Conservation (phyloP, 2,797 vertebrate genomes). For the Phylloscopus collybita region DNA sequence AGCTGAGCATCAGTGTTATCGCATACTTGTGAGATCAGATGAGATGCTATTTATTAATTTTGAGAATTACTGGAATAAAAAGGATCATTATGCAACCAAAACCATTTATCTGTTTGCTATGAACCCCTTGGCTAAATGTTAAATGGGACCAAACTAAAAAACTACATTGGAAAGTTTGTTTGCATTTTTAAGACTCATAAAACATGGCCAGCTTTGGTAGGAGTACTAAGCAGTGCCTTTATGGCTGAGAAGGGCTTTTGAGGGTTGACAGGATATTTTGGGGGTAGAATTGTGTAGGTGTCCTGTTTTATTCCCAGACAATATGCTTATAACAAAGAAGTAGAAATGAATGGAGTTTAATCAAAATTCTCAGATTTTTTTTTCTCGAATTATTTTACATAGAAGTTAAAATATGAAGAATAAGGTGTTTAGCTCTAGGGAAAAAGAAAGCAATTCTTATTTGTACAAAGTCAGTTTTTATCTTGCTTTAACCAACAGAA, state of each 20-base stretch:
- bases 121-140: background rate
- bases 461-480: background rate
- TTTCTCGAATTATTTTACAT: background rate
- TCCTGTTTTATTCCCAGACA: background rate
- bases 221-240: background rate
- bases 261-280: background rate
- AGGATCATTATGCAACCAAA: background rate
- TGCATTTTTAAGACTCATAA: background rate
- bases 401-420: conserved; percentile 27
- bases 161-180: background rate
- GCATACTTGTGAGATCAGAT: background rate
- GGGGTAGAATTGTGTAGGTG: background rate
- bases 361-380: background rate
- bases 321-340: background rate
- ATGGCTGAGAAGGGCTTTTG: background rate
- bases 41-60: background rate
- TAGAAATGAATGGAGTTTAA: background rate
- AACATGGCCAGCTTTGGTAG: background rate
- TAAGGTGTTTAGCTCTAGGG: background rate
- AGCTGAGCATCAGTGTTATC: background rate
- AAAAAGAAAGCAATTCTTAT: conserved; percentile 14
- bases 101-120: background rate
- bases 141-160: background rate
- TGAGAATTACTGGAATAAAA: background rate
- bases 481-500: conserved; percentile 31